Percentiles rank a stretch among this genome's conserved stretches.
phyloP scores from a whole-genome alignment of 2,797 vertebrate genomes.

The Sandelia bainsii region DNA sequence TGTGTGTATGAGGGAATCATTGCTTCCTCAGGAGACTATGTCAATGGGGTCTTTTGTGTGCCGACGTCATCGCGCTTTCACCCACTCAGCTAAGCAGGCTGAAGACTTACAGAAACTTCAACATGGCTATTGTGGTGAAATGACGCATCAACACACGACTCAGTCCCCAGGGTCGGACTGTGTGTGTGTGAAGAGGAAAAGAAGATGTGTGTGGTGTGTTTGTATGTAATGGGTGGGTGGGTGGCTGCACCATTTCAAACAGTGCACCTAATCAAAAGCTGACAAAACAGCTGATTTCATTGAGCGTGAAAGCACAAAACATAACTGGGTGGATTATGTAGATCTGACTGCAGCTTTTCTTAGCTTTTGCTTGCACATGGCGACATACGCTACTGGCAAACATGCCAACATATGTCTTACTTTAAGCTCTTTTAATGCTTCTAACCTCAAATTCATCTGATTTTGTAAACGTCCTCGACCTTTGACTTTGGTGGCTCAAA shows the following conservation, averaged over 20 bases:
- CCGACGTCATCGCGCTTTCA: slow-evolving; percentile 52
- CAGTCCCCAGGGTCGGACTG: slow-evolving; percentile 35
- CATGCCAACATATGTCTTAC: slow-evolving; percentile 4
- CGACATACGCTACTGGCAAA: slow-evolving; percentile 33
- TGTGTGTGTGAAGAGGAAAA: slow-evolving; percentile 2
- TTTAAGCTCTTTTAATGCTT: slow-evolving; percentile 9
- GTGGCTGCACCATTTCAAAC: slow-evolving; percentile 7
- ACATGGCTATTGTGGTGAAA: slow-evolving; percentile 60
- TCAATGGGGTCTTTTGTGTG: slow-evolving; percentile 77
- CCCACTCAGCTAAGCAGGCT: slow-evolving; percentile 64
- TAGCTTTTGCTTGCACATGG: slow-evolving; percentile 14
- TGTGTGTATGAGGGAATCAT: slow-evolving; percentile 33
- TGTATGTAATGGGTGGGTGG: neutral
- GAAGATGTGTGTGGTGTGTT: slow-evolving; percentile 13
- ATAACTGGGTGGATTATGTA: slow-evolving; percentile 53
- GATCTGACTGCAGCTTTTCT: slow-evolving; percentile 50
- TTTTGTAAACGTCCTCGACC: neutral
- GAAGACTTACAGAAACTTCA: slow-evolving; percentile 65
- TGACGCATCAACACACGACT: slow-evolving; percentile 38
- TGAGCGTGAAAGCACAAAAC: slow-evolving; percentile 36
- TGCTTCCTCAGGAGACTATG: slow-evolving; percentile 66
- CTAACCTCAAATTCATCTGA: too few species aligned
- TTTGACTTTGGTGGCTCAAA: too few species aligned
- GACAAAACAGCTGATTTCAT: slow-evolving; percentile 45
- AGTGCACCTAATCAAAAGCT: slow-evolving; percentile 45